These are phyloP conservation scores for Leptopilina myrica DNA, from an alignment of 2,888 invertebrate species.

Conservation along the genomic window DNA sequence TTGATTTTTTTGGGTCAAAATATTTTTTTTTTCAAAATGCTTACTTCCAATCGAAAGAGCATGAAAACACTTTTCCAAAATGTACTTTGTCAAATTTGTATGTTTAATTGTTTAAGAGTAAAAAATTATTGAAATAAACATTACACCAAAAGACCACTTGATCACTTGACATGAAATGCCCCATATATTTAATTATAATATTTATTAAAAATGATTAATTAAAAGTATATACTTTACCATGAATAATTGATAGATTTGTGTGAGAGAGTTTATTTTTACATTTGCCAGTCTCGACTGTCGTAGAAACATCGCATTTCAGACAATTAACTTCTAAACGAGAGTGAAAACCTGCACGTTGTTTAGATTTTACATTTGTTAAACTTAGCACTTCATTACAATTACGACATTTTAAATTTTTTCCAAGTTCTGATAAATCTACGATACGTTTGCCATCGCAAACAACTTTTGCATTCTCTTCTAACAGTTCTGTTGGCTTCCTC, in stretches of 20 bases:
- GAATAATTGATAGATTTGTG: constrained; percentile 27
- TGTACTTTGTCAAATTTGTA: too few relatives aligned
- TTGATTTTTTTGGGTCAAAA: too few relatives aligned
- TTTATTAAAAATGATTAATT: not conserved
- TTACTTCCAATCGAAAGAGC: too few relatives aligned
- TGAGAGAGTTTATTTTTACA: constrained; percentile 10
- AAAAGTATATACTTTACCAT: constrained; percentile 22
- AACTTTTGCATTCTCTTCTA: not conserved
- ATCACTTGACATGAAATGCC: too few relatives aligned
- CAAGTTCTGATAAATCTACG: constrained; percentile 47
- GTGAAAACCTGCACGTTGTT: constrained; percentile 42
- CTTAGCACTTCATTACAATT: constrained; percentile 43
- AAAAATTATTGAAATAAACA: too few relatives aligned
- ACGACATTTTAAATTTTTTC: constrained; percentile 50
- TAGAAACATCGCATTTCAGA: constrained; percentile 22
- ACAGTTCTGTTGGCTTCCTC: constrained; percentile 1
- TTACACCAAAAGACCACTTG: too few relatives aligned
- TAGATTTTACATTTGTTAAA: constrained; percentile 43
- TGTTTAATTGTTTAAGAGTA: too few relatives aligned
- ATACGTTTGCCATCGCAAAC: constrained; percentile 46
- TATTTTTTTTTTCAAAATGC: too few relatives aligned
- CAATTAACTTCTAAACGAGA: constrained; percentile 26
- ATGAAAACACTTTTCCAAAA: too few relatives aligned
- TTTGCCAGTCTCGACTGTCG: constrained; percentile 30
- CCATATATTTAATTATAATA: not conserved